Conservation (phyloP, 2,113 vertebrate species). For the Potamarius usumacintae region DNA sequence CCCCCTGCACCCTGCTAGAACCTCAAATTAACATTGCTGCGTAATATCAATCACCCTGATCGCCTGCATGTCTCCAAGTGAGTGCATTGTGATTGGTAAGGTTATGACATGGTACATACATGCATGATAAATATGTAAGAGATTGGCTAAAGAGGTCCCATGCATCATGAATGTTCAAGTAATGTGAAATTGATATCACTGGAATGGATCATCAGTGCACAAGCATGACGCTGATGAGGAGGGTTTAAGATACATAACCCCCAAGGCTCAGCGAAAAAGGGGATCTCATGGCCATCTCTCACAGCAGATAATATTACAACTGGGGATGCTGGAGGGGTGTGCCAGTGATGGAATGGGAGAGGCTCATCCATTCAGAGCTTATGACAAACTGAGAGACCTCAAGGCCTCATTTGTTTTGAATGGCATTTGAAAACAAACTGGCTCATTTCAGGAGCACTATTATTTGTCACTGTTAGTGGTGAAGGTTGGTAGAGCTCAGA, state of each 20-base stretch:
- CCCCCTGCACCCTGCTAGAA: slow-evolving; percentile 6
- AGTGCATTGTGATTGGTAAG: slow-evolving; percentile 7
- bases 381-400: slow-evolving; percentile 40
- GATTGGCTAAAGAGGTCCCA: slow-evolving; percentile 52
- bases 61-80: neutral
- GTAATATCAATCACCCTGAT: slow-evolving; percentile 41
- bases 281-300: slow-evolving; percentile 37
- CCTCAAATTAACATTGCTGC: slow-evolving; percentile 18
- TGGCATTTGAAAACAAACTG: slow-evolving; percentile 47
- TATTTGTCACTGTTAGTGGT: slow-evolving; percentile 36
- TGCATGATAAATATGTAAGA: slow-evolving; percentile 51
- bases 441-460: slow-evolving; percentile 23
- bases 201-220: slow-evolving; percentile 50
- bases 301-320: slow-evolving; percentile 51
- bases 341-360: slow-evolving; percentile 43
- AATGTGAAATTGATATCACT: slow-evolving; percentile 55
- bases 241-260: slow-evolving; percentile 18
- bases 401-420: slow-evolving; percentile 41
- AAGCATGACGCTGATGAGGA: slow-evolving; percentile 10
- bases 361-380: slow-evolving; percentile 40
- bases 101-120: slow-evolving; percentile 30
- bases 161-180: slow-evolving; percentile 50
- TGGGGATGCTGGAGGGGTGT: slow-evolving; percentile 42
- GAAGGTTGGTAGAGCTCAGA: slow-evolving; percentile 37
- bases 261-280: slow-evolving; percentile 21